Conservation (phyloP, 2,888 invertebrate species). For the Eulithis prunata region DNA sequence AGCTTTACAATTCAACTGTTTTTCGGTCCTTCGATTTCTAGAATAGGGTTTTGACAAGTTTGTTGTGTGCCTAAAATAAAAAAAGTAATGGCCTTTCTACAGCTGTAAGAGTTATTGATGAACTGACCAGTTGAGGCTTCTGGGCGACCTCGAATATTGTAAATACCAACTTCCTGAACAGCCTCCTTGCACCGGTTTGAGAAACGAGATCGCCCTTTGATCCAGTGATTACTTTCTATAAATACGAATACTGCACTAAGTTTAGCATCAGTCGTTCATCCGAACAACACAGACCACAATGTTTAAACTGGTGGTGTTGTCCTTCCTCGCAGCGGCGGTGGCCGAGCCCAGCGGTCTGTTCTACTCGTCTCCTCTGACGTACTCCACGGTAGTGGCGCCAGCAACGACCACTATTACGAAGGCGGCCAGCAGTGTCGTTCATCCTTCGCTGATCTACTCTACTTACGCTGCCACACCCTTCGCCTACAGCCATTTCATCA, state of each 20-base stretch:
- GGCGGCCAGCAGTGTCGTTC: slow-evolving; percentile 74
- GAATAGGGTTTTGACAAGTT: not conserved
- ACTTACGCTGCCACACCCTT: slow-evolving; percentile 57
- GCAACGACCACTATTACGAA: slow-evolving; percentile 65
- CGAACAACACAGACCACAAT: slow-evolving; percentile 77
- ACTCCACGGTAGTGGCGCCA: slow-evolving; percentile 59
- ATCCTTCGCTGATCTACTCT: slow-evolving; percentile 63
- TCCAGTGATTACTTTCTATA: slow-evolving; percentile 69
- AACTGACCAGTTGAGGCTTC: slow-evolving; percentile 55
- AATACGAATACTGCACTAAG: slow-evolving; percentile 56
- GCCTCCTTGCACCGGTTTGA: slow-evolving; percentile 71
- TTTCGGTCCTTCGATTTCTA: not conserved
- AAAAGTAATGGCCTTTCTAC: slow-evolving; percentile 28
- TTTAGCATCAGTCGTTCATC: slow-evolving; percentile 69
- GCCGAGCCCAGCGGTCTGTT: slow-evolving; percentile 65
- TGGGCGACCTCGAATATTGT: slow-evolving; percentile 66
- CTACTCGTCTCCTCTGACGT: slow-evolving; percentile 49
- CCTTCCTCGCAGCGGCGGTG: slow-evolving; percentile 82
- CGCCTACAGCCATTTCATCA: slow-evolving; percentile 61
- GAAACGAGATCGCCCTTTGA: slow-evolving; percentile 71
- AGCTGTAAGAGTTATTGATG: slow-evolving; percentile 56
- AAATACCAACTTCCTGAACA: slow-evolving; percentile 76
- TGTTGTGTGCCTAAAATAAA: not conserved
- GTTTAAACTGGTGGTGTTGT: slow-evolving; percentile 84
- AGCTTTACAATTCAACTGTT: not conserved